Evolutionary conservation across 2,888 invertebrate species (phyloP), one percentile per base, ranked within the genome.

Genomic region (Onchidella celtica): DNA sequence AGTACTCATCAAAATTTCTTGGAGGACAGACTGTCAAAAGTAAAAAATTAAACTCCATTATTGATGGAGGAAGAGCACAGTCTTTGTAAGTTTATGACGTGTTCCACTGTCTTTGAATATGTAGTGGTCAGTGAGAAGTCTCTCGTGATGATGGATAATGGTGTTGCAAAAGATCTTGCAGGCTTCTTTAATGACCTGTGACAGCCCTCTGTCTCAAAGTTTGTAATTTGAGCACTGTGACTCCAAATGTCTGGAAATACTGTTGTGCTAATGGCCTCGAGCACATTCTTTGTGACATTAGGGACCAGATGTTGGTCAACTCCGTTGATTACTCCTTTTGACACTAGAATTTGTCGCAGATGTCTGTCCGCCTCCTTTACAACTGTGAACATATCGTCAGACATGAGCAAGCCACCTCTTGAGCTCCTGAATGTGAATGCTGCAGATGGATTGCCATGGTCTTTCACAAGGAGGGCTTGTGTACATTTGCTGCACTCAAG

Each of bases 381-480:
- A 32, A 76, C 76, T 29, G n/a, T 65, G 24, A 38, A 55, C 63
- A 76, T 65, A 65, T 76, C 76, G 17, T 36, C 6, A 24, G 38
- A 59, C n/a, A 38, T 24, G 17, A 36, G n/a, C 17, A 61, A n/a
- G 14, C 32, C 36, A 24, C 74, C 74, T 74, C 74, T 38, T 27
- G 11, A 27, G 38, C 34, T 29, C 29, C 38, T 59, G 32, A 17
- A 47, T 47, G 47, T 47, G 47, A 47, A 47, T 47, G 6, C 47
- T 47, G 47, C 47, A 47, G 47, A 47, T 47, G 47, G 47, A 47
- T 47, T 47, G 47, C 47, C 47, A 47, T 47, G 47, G 47, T 47
- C 47, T 47, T 47, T 47, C 47, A 47, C 47, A 47, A 47, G 47
- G 3, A 74, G n/a, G 24, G 29, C 2, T 21, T 21, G 2, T 38